Evolutionary conservation across 1,140 invertebrate genomes (phyloP), one percentile per base, ranked within the genome.

Genomic region (Thaumatotibia leucotreta): DNA sequence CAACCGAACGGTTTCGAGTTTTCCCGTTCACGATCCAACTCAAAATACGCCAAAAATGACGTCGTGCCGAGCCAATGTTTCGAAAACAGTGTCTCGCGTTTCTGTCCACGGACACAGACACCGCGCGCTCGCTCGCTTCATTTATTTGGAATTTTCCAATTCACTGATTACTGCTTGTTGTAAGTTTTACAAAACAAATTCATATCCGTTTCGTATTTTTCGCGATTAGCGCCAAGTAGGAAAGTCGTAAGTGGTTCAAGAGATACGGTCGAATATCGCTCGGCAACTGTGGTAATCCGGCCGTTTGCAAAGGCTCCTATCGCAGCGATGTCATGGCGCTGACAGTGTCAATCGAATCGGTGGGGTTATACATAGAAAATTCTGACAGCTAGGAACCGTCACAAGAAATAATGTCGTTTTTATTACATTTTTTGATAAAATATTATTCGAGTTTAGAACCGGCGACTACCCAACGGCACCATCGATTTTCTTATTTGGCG

Each of bases 351-450:
- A 35, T 76, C 35, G 69, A 88, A 79, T 79, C 61, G 68, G 83
- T 64, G 79, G 83, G 50, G 67, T 80, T 77, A 69, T 68, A 75
- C 79, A 76, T 82, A 90, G 85, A 87, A 88, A 89, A 91, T 86
- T 91, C 84, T 91, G 88, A 91, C 88, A 91, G 88, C 74, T 86
- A 79, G 70, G 65, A 76, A 79, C 84, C 81, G 80, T 87, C 86
- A 88, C 80, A 81, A 87, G 82, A 89, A 89, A 90, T 91, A 84
- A 91, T 91, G 88, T 88, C 86, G 85, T 89, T 91, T 89, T 91
- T 89, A 91, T 91, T 91, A 88, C 84, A 91, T 91, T 89, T 90
- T 90, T 90, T 88, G 88, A 90, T 90, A 89, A 90, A 90, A 89
- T 89, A 88, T 87, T 83, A 87, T 89, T 85, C 76, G 84, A 88